Conservation (phyloP, 2,888 invertebrate genomes). For the Caenorhabditis panamensis region DNA sequence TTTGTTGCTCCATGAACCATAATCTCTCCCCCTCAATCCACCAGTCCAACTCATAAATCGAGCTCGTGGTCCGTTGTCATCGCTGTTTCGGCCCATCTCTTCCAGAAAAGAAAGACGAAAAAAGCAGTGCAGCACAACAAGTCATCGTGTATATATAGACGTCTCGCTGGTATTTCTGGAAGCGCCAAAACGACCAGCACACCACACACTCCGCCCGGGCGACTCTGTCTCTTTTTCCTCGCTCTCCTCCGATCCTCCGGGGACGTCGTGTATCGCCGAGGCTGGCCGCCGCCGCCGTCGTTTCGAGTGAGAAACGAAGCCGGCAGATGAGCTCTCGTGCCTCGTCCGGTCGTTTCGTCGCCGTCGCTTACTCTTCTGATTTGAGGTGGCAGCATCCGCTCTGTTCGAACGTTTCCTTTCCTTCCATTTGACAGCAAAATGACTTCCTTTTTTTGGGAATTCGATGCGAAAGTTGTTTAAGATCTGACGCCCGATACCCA, state of each 20-base stretch:
- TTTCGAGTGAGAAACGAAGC: constrained; percentile 8
- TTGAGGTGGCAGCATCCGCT: background rate
- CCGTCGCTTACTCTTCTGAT: background rate
- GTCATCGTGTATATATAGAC: constrained; percentile 32
- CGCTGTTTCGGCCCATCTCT: background rate
- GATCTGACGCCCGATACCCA: constrained; percentile 6
- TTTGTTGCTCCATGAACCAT: no score
- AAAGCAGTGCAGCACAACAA: constrained; percentile 45
- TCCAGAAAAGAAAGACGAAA: background rate
- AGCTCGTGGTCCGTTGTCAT: background rate
- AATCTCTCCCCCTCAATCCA: no score
- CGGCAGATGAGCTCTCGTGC: constrained; percentile 14
- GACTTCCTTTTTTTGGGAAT: background rate
- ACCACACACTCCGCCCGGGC: background rate
- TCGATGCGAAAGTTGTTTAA: background rate
- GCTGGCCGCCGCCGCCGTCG: background rate
- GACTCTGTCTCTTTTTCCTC: constrained; percentile 33
- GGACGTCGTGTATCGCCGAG: constrained; percentile 26
- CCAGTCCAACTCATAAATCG: no score
- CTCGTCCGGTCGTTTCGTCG: constrained; percentile 5
- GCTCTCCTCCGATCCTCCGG: constrained; percentile 42
- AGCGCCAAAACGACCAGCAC: constrained; percentile 17
- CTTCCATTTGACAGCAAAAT: background rate
- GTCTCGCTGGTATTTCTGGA: constrained; percentile 45
- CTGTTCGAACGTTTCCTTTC: no score